Conservation (phyloP, 2,797 vertebrate genomes). For the Chelonia mydas region DNA sequence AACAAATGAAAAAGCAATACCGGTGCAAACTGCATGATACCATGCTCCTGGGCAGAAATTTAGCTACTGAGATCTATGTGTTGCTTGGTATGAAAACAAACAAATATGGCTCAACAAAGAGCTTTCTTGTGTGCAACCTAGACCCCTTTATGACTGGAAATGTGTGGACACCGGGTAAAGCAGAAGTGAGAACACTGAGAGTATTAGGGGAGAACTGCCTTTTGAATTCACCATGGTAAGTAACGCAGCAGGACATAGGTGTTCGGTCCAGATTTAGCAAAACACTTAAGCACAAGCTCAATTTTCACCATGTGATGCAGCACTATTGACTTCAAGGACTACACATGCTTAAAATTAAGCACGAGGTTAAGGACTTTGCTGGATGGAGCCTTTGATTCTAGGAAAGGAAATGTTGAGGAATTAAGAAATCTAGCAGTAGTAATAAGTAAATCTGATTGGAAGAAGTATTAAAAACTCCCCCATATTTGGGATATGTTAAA, state of each 20-base stretch:
- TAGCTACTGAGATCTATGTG: background rate
- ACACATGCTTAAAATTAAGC: background rate
- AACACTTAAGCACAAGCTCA: background rate
- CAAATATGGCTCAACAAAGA: background rate
- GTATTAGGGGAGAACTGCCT: background rate
- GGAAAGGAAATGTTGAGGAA: background rate
- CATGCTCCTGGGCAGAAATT: background rate
- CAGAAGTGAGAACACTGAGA: background rate
- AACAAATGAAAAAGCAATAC: background rate
- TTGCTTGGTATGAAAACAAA: constrained; percentile 20
- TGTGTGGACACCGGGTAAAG: background rate
- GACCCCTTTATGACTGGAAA: background rate
- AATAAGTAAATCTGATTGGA: background rate
- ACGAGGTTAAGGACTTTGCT: rapidly evolving
- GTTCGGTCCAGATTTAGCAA: background rate
- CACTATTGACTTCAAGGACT: background rate
- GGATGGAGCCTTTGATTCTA: background rate
- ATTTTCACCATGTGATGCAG: background rate
- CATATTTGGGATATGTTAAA: background rate
- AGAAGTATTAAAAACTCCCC: background rate
- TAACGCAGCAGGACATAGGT: background rate
- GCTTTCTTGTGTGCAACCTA: background rate
- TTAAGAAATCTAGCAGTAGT: background rate
- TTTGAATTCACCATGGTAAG: rapidly evolving
- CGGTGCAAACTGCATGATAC: background rate